Base-by-base conservation (phyloP, 2,888 invertebrate genomes). In the Sisyra terminalis region DNA sequence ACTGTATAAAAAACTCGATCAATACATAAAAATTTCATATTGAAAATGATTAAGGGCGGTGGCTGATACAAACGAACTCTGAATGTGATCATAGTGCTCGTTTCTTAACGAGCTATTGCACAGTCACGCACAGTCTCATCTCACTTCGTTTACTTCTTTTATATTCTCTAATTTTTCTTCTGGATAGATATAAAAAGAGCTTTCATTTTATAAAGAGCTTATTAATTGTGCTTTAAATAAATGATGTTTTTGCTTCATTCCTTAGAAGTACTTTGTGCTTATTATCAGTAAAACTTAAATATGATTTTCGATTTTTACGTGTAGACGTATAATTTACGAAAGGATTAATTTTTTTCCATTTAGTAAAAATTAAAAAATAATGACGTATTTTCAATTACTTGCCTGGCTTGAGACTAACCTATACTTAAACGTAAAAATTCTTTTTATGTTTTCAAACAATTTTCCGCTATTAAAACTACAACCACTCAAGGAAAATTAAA, bases 21-120 rank as follows among this genome's bases (percentile, higher is more conserved):
- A 62, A 63, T 63, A 63, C 62, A 63, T 63, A 63, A 63, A 63
- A 63, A 63, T 63, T 63, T 63, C 61, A 63, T 63, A 63, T 63
- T 63, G 63, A 63, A 63, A 63, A 63, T 63, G 62, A 63, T 62
- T 61, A 61, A 61, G 59, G 60, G 60, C 56, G 60, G 58, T 54
- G 55, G 53, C 54, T 54, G 50, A 46, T 46, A 47, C 48, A 48
- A 30, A 40, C 40, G 40, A 9, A 13, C 39, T 40, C 17, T 14
- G 40, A 40, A 29, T 40, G 40, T 15, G 15, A 14, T 16, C 38
- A 38, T 17, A 17, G 38, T 16, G 16, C 9, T 7, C 38, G 38
- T 38, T 11, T 11, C 18, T 17, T 15, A 14, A 16, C 16, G 11
- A 15, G 38, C 18, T 32, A 9, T 11, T 32, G 24, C 24, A 24